Evolutionary conservation across 2,797 vertebrate species (phyloP), one percentile per base, ranked within the genome.

Genomic region (Phataginus tetradactyla): DNA sequence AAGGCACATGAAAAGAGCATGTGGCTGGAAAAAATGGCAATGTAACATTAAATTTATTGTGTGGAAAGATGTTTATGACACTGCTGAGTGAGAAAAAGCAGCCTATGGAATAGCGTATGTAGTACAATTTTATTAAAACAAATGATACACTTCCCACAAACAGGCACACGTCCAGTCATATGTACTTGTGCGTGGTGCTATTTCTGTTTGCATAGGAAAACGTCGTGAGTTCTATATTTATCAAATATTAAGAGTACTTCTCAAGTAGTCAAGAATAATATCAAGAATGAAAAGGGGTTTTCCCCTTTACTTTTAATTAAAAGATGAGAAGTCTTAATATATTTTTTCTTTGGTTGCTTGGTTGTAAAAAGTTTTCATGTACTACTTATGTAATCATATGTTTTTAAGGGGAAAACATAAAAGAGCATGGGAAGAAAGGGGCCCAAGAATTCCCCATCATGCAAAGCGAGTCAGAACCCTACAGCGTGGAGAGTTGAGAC

Each of bases 191-290:
- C 55, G 18, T 79, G 34, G 32, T 49, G 55, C 32, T 71, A 81
- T 88, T 90, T 95, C 61, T 77, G 21, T 57, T 95, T 94, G 39
- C 13, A 7, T n/a, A 59, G 18, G 15, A 39, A 91, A 72, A 77
- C 37, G 86, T 66, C 37, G 80, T 94, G 59, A 77, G 21, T 78
- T 83, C 72, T 37, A 8, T 20, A 45, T 66, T 92, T 83, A 85
- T 64, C n/a, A 87, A 42, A 63, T 37, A 75, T 83, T 80, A 90
- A 51, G 29, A 90, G 14, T 39, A 34, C 39, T 91, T 80, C 75
- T 84, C 51, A 87, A 93, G 25, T 83, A 87, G 85, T 53, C 66
- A 69, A 93, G n/a, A 51, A 11, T 90, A 85, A 61, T 78, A 68
- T 53, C 32, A 83, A 92, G 53, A 74, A 55, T 45, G 64, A 84